Evolutionary conservation across 2,113 vertebrate genomes (phyloP).

Genomic region (Gymnarchus niloticus): DNA sequence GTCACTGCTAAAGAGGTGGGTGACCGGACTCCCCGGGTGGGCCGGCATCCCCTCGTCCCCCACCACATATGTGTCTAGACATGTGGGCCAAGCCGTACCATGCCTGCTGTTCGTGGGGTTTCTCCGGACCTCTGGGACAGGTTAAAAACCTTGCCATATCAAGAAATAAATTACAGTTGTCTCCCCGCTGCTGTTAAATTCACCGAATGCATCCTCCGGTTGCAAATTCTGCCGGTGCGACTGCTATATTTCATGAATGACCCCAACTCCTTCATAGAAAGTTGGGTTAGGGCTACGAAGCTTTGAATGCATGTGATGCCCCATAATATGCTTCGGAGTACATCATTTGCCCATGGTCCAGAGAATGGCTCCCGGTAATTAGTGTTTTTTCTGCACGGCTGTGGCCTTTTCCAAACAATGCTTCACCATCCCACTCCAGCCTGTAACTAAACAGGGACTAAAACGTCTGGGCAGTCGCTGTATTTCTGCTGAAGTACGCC

Average conservation of each 20-base stretch:
- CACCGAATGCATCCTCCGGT: neutral
- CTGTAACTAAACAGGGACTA: neutral
- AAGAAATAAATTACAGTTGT: neutral
- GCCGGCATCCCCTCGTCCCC: neutral
- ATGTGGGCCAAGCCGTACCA: neutral
- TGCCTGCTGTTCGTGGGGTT: neutral
- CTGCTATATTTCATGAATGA: neutral
- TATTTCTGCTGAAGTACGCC: slow-evolving; percentile 20
- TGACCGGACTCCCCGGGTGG: neutral
- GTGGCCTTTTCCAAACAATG: neutral
- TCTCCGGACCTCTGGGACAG: neutral
- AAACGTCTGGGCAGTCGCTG: neutral
- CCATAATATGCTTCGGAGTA: neutral
- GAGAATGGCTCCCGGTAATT: neutral
- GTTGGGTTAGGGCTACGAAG: neutral
- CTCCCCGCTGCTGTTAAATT: too few species aligned
- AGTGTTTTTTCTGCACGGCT: neutral
- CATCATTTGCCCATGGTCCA: neutral
- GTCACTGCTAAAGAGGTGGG: neutral
- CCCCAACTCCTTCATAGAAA: neutral
- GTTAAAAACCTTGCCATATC: neutral
- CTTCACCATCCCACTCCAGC: neutral
- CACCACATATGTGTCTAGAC: neutral
- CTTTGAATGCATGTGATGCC: neutral
- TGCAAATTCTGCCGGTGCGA: neutral